Percentiles rank a stretch among this genome's conserved stretches.
These are phyloP conservation scores for Tetramorium parvispinum DNA, from an alignment of 1,140 invertebrate genomes.

Conservation along the genomic window DNA sequence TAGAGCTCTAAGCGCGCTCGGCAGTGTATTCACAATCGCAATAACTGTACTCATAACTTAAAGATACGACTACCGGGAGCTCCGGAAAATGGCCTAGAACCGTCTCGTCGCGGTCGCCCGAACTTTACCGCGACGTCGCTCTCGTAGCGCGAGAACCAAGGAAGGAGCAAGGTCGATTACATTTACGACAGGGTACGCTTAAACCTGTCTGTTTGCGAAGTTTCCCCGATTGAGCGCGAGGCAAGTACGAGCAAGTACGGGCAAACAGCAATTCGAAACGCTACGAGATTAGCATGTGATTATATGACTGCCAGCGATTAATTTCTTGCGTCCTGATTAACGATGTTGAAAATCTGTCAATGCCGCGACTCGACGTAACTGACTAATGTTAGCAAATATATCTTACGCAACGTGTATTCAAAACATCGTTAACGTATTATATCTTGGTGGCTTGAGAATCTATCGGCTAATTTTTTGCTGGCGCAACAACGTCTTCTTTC, in stretches of 20 bases:
- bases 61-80: slow-evolving; percentile 74
- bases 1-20: slow-evolving; percentile 85
- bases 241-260: background rate
- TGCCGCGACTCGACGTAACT: background rate
- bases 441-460: background rate
- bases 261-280: slow-evolving; percentile 29
- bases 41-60: slow-evolving; percentile 82
- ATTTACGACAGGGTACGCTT: background rate
- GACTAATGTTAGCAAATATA: background rate
- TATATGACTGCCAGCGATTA: slow-evolving; percentile 12
- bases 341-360: slow-evolving; percentile 11
- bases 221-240: slow-evolving; percentile 2
- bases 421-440: background rate
- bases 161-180: background rate
- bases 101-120: background rate
- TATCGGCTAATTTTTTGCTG: background rate
- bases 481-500: background rate
- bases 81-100: slow-evolving; percentile 68
- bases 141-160: background rate
- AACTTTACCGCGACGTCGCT: background rate
- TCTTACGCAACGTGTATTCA: background rate
- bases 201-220: slow-evolving; percentile 25
- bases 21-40: slow-evolving; percentile 86
- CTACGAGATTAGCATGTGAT: slow-evolving; percentile 33
- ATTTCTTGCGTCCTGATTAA: slow-evolving; percentile 28